Evolutionary conservation across 2,113 vertebrate genomes (phyloP).

Genomic region (human (Homo sapiens)): DNA sequence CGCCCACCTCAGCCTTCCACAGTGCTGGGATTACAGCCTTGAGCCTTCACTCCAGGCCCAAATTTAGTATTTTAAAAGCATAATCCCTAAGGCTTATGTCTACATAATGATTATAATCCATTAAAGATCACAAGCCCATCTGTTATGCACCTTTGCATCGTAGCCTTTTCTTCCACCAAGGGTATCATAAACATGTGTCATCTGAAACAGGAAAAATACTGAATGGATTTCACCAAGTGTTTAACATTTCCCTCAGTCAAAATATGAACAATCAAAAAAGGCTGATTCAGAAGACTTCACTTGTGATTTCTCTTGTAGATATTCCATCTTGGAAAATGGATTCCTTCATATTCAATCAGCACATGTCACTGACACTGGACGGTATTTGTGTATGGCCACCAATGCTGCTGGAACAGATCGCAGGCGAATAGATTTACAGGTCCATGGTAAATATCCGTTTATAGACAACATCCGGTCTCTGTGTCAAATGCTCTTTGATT

Average conservation of each 20-base stretch:
- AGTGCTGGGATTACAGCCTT: no score
- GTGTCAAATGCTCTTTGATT: not conserved
- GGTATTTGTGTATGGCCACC: constrained; percentile 95
- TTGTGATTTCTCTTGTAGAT: constrained; percentile 83
- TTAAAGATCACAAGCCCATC: not conserved
- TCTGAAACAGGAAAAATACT: not conserved
- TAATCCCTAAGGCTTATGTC: not conserved
- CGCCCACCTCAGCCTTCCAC: no score
- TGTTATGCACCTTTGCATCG: not conserved
- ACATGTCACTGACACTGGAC: constrained; percentile 90
- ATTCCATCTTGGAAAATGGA: constrained; percentile 88
- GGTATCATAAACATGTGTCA: not conserved
- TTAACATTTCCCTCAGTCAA: rapidly evolving
- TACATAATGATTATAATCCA: not conserved
- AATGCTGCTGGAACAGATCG: constrained; percentile 93
- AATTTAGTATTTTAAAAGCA: not conserved
- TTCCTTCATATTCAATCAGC: constrained; percentile 90
- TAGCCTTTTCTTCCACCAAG: not conserved
- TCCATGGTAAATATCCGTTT: constrained; percentile 87
- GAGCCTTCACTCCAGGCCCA: not conserved
- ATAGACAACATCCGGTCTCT: not conserved
- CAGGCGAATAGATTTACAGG: constrained; percentile 90
- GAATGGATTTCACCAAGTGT: not conserved
- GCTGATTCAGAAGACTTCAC: not conserved
- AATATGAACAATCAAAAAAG: not conserved